These are phyloP conservation scores for Spialia ferax DNA, from an alignment of 2,888 invertebrate genomes.

Conservation along the genomic window DNA sequence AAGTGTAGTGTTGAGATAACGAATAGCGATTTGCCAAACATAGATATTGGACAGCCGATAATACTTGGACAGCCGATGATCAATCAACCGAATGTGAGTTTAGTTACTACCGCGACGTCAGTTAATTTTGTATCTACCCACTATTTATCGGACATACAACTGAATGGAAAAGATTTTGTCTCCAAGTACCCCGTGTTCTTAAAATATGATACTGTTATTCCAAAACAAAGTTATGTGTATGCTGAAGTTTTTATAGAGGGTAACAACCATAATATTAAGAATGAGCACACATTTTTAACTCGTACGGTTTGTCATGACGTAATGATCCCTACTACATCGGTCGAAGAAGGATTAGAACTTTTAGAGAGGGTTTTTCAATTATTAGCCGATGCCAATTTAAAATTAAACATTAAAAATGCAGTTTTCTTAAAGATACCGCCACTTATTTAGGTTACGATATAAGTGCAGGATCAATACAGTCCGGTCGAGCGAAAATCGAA, in stretches of 20 bases:
- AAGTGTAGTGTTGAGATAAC: neutral
- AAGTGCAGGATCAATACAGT: neutral
- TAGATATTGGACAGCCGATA: too few relatives aligned
- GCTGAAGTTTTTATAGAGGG: neutral
- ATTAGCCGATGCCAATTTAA: neutral
- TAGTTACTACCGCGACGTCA: neutral
- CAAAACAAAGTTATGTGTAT: neutral
- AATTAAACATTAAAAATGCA: neutral
- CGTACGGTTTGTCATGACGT: neutral
- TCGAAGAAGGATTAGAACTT: neutral
- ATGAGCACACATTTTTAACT: neutral
- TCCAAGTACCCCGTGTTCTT: neutral
- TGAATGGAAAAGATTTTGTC: neutral
- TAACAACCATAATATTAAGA: neutral
- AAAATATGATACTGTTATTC: neutral
- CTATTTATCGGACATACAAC: neutral
- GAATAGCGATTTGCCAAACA: neutral
- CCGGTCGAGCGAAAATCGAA: neutral
- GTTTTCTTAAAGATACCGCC: neutral
- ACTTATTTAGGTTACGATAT: neutral
- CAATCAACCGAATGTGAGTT: neutral
- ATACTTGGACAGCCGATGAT: neutral
- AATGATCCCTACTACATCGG: neutral
- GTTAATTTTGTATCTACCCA: neutral
- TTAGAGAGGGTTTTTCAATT: neutral